Evolutionary conservation across 2,797 vertebrate genomes (phyloP).

Genomic region (Sebastes matsubarae): DNA sequence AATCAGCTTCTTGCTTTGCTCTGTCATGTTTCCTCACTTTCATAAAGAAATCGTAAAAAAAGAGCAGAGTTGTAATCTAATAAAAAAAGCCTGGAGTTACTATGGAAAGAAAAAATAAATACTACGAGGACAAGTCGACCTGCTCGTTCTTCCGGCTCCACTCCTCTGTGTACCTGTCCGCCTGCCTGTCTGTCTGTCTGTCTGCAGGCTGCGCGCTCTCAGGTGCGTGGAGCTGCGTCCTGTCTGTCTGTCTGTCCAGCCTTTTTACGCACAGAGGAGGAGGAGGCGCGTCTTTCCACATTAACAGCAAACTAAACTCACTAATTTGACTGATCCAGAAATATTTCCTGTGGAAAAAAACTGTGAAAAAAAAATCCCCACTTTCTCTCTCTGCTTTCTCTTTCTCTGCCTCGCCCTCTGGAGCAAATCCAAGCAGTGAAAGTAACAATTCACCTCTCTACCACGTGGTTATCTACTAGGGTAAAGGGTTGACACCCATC

Average conservation of each 20-base stretch:
- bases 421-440: not conserved
- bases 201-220: not conserved
- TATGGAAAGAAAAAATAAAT: not conserved
- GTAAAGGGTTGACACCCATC: not conserved
- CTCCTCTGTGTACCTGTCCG: slow-evolving; percentile 64
- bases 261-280: slow-evolving; percentile 30
- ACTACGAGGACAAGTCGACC: slow-evolving; percentile 33
- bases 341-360: not conserved
- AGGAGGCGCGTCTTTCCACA: not conserved
- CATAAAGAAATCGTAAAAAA: slow-evolving; percentile 8
- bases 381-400: not conserved
- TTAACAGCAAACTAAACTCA: not conserved
- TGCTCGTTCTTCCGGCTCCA: slow-evolving; percentile 79
- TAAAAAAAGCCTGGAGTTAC: not conserved
- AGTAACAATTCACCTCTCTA: not conserved
- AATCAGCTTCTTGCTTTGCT: slow-evolving; percentile 82
- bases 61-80: not conserved
- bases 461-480: not conserved
- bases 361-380: not conserved
- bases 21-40: slow-evolving; percentile 72
- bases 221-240: slow-evolving; percentile 52
- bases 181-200: not conserved
- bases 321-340: not conserved
- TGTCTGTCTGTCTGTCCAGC: not conserved
- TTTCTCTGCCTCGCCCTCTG: not conserved